A percentile compares a stretch with the other conserved stretches of the same genome.
These are phyloP conservation scores for Terebella lapidaria DNA, from an alignment of 2,888 invertebrate species.

Conservation along the genomic window DNA sequence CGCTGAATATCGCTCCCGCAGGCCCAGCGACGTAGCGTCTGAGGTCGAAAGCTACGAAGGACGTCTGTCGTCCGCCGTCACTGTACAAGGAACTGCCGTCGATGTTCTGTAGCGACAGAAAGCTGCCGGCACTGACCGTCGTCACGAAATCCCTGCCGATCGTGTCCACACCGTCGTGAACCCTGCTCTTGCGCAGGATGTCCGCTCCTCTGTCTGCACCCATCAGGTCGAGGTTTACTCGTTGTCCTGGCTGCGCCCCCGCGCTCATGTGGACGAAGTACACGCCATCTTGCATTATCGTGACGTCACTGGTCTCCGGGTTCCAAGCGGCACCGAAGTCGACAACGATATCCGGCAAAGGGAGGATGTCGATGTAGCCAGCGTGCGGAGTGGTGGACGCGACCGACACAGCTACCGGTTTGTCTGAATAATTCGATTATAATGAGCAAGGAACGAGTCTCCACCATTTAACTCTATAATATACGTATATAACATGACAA, in stretches of 20 bases:
- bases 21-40: neutral
- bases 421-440: too few relatives aligned
- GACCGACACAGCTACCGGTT: too few relatives aligned
- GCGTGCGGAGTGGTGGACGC: too few relatives aligned
- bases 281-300: neutral
- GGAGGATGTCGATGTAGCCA: too few relatives aligned
- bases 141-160: neutral
- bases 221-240: neutral
- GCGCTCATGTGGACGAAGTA: neutral
- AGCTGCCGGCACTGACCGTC: neutral
- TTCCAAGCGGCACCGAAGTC: too few relatives aligned
- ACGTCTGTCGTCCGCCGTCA: neutral
- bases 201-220: neutral
- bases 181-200: neutral
- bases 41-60: neutral
- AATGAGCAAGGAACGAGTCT: too few relatives aligned
- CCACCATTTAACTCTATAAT: too few relatives aligned
- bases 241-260: neutral
- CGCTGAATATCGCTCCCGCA: neutral
- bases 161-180: neutral
- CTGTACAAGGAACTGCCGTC: neutral
- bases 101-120: neutral
- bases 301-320: too few relatives aligned
- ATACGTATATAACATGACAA: too few relatives aligned
- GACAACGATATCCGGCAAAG: too few relatives aligned